Conservation (phyloP, 2,113 vertebrate species). For the Bombycilla garrulus region DNA sequence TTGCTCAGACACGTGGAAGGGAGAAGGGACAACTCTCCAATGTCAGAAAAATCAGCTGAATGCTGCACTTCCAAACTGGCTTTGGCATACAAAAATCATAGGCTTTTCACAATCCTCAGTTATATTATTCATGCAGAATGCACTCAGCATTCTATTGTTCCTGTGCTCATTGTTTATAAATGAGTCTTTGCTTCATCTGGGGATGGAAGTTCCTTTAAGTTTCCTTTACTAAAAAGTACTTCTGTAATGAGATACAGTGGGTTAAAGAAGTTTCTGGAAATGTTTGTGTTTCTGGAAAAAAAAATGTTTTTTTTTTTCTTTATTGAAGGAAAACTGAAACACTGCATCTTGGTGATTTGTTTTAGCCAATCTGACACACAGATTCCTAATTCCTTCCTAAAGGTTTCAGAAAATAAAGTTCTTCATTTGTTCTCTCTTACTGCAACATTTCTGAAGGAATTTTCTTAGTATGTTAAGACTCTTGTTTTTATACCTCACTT, state of each 20-base stretch:
- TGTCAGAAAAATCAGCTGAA: conserved; percentile 7
- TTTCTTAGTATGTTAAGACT: background rate
- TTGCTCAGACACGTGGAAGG: background rate
- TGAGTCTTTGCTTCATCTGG: conserved; percentile 18
- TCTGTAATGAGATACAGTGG: background rate
- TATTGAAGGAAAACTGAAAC: background rate
- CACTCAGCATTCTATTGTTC: conserved; percentile 56
- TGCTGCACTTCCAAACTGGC: conserved; percentile 11
- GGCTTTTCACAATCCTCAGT: conserved; percentile 19
- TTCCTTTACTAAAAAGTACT: background rate
- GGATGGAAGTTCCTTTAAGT: conserved; percentile 28
- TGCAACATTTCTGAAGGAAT: background rate
- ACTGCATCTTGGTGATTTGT: background rate
- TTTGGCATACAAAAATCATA: conserved; percentile 12
- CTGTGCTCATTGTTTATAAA: conserved; percentile 56
- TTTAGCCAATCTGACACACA: background rate
- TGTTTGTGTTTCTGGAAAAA: background rate
- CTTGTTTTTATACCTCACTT: background rate
- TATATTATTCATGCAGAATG: conserved; percentile 58
- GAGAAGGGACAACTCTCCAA: background rate
- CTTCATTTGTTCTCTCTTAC: background rate
- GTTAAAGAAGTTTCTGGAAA: conserved; percentile 18
- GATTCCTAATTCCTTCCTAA: background rate
- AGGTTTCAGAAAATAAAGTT: background rate
- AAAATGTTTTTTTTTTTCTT: background rate